Base-by-base conservation (phyloP, 1,140 invertebrate genomes). In the Helicoverpa armigera region DNA sequence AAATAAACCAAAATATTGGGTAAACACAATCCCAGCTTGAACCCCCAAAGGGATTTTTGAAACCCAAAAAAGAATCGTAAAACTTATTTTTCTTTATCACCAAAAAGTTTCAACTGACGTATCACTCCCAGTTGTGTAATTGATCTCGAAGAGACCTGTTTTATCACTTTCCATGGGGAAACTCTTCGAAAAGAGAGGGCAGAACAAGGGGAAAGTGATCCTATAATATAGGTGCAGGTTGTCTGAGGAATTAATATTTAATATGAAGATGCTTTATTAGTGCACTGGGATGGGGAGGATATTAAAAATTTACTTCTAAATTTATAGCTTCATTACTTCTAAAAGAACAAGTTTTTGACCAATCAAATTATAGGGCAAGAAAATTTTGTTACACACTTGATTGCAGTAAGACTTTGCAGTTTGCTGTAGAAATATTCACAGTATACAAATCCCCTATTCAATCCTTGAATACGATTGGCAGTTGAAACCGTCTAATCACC, bases 111-210 rank as follows among this genome's bases (percentile, higher is more conserved):
- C 2, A 29, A 50, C 7, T 78, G 51, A 78, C 51, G 63, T 43
- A 78, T 78, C 31, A 69, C 76, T 69, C 76, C 76, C 76, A 69
- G 43, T 69, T 43, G 76, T 56, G 56, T 78, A 78, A 78, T 78
- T 78, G 76, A 69, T 78, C 76, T 67, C 31, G 14, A 43, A 13
- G 16, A 78, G 35, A 48, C 29, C 31, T 69, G 63, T 56, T 58
- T 43, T 65, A 77, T 77, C 74, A 77, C 48, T 73, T 73, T 35
- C 70, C 18, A 58, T 13, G 31, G 53, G 31, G 53, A 58, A 11
- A 9, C 53, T 58, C 11, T 23, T 10, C 11, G 58, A 60, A 29
- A 60, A 60, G 58, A 23, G 1, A 13, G 58, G 11, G 58, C 23
- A 12, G 12, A 60, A 60, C 53, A 3, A 13, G 58, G 58, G 12